phyloP scores from a whole-genome alignment of 2,797 vertebrate genomes.

The Pteronotus mesoamericanus region DNA sequence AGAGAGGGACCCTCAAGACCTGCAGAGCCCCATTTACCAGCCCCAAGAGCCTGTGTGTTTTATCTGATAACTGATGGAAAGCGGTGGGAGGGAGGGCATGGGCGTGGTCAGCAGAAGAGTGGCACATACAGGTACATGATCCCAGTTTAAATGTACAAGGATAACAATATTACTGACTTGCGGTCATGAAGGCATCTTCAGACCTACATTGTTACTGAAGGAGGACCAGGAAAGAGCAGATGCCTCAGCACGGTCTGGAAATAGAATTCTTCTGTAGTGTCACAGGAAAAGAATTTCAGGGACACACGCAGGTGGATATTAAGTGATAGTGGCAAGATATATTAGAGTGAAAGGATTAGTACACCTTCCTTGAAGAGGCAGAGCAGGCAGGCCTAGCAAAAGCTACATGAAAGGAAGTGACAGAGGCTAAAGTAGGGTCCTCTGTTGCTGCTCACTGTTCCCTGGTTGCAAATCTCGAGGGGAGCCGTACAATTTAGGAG shows the following conservation, averaged over 20 bases:
- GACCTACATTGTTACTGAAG: background rate
- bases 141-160: background rate
- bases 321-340: background rate
- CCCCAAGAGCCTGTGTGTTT: background rate
- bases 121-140: fast-evolving
- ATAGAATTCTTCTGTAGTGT: background rate
- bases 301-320: background rate
- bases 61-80: background rate
- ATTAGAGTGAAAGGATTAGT: background rate
- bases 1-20: fast-evolving
- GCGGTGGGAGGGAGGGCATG: fast-evolving
- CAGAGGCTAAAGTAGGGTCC: background rate
- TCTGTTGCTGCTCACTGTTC: background rate
- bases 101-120: background rate
- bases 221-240: background rate
- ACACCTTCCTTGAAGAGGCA: background rate
- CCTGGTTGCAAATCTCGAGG: background rate
- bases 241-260: background rate
- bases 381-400: background rate
- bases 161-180: background rate
- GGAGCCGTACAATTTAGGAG: background rate
- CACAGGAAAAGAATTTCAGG: background rate
- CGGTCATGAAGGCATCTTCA: background rate
- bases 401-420: background rate
- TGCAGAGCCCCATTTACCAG: background rate